phyloP scores from a whole-genome alignment of 2,888 invertebrate genomes.

The Nomada flava region DNA sequence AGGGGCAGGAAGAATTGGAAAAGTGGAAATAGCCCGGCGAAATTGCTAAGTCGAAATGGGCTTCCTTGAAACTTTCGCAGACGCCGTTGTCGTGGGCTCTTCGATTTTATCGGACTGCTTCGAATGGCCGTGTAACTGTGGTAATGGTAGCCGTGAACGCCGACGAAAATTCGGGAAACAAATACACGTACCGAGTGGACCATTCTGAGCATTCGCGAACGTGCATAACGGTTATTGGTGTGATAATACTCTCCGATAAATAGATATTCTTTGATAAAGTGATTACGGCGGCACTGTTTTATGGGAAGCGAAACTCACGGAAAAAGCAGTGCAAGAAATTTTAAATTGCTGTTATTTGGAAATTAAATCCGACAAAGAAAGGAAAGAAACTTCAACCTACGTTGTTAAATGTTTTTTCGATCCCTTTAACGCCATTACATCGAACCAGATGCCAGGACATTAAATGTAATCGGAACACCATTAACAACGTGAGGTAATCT shows the following conservation, averaged over 20 bases:
- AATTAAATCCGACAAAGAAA: neutral
- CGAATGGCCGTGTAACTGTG: slow-evolving; percentile 40
- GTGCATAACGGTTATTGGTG: neutral
- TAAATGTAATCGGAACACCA: slow-evolving; percentile 5
- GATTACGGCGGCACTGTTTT: too few species aligned
- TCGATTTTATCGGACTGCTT: slow-evolving; percentile 55
- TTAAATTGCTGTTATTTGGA: too few species aligned
- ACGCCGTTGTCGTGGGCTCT: slow-evolving; percentile 49
- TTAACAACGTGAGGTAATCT: neutral
- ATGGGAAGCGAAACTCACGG: too few species aligned
- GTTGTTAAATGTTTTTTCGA: neutral
- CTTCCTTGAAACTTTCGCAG: slow-evolving; percentile 53
- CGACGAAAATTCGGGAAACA: slow-evolving; percentile 13
- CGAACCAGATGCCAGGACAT: slow-evolving; percentile 2
- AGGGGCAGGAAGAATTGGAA: slow-evolving; percentile 54
- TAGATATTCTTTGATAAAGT: too few species aligned
- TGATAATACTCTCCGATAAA: neutral
- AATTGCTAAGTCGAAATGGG: slow-evolving; percentile 64
- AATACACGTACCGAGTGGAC: neutral
- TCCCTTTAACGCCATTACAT: neutral
- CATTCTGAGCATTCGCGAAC: neutral
- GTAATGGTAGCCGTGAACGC: slow-evolving; percentile 33
- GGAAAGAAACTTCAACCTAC: neutral
- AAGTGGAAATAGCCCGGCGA: slow-evolving; percentile 61
- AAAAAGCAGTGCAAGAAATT: too few species aligned